A percentile compares a stretch with the other conserved stretches of the same genome.
phyloP scores from a whole-genome alignment of 23 tunicate species.

The Aplidium turbinatum region DNA sequence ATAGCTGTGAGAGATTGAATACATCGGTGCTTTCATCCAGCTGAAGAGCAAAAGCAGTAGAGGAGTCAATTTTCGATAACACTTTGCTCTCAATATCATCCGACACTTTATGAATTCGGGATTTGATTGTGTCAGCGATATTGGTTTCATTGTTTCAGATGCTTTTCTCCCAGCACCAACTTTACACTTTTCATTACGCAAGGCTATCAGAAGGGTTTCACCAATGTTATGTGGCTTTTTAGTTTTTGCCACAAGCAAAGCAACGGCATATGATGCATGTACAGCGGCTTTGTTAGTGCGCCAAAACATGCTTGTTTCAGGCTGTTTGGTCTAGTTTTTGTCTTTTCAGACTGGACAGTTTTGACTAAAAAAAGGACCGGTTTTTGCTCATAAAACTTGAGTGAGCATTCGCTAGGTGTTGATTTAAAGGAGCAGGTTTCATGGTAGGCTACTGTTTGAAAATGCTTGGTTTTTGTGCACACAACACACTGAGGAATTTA shows the following conservation, averaged over 20 bases:
- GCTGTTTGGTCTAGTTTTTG: slow-evolving; percentile 20
- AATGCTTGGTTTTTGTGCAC: too few species aligned
- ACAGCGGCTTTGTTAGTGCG: slow-evolving; percentile 27
- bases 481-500: too few species aligned
- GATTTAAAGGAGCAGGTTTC: too few species aligned
- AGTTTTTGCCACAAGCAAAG: slow-evolving; percentile 30
- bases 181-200: slow-evolving; percentile 9
- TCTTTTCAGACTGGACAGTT: slow-evolving; percentile 25
- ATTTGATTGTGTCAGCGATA: slow-evolving; percentile 38
- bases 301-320: slow-evolving; percentile 6
- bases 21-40: slow-evolving; percentile 35
- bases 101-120: slow-evolving; percentile 32
- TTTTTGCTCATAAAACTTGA: slow-evolving; percentile 4
- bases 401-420: too few species aligned
- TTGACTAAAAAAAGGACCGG: slow-evolving; percentile 29
- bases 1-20: slow-evolving; percentile 26
- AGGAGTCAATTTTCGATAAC: neutral
- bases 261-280: slow-evolving; percentile 42
- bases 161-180: slow-evolving; percentile 46
- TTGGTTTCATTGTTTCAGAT: slow-evolving; percentile 27
- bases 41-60: slow-evolving; percentile 13
- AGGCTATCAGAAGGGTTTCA: slow-evolving; percentile 34
- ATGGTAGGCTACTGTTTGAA: too few species aligned
- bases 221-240: slow-evolving; percentile 32
- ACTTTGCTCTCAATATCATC: slow-evolving; percentile 29